phyloP scores from a whole-genome alignment of 2,888 invertebrate species.

The Tillus elongatus region DNA sequence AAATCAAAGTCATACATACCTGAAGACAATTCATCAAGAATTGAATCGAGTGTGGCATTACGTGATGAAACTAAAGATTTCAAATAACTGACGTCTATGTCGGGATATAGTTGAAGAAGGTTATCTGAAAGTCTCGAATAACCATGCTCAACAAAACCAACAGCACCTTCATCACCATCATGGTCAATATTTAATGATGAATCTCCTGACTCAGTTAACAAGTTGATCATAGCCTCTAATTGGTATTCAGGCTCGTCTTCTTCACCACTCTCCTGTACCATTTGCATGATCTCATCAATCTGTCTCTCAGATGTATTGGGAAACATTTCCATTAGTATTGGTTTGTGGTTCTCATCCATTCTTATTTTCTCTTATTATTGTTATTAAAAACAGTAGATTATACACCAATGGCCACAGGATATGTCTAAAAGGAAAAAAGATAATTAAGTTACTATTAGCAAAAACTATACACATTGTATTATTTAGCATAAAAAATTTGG shows the following conservation, averaged over 20 bases:
- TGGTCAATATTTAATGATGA: background rate
- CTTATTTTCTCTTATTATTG: too few relatives aligned
- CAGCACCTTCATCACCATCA: background rate
- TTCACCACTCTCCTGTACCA: background rate
- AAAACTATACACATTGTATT: too few relatives aligned
- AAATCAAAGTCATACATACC: background rate
- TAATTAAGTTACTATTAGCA: too few relatives aligned
- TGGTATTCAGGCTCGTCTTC: background rate
- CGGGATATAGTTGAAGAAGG: background rate
- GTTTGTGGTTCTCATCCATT: too few relatives aligned
- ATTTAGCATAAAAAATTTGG: too few relatives aligned
- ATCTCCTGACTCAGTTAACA: constrained; percentile 1
- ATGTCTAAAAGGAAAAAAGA: too few relatives aligned
- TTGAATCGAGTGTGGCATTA: background rate
- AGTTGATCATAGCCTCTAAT: constrained; percentile 1
- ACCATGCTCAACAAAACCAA: background rate
- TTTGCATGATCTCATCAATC: background rate
- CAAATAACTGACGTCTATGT: background rate
- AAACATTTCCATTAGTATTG: background rate
- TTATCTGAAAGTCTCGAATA: background rate
- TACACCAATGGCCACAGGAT: too few relatives aligned
- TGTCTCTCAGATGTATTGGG: background rate
- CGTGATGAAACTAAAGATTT: background rate
- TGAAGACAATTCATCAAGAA: background rate
- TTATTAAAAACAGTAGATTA: too few relatives aligned